Evolutionary conservation across 2,113 vertebrate genomes (phyloP), one percentile per base, ranked within the genome.

Genomic region (Panurus biarmicus): DNA sequence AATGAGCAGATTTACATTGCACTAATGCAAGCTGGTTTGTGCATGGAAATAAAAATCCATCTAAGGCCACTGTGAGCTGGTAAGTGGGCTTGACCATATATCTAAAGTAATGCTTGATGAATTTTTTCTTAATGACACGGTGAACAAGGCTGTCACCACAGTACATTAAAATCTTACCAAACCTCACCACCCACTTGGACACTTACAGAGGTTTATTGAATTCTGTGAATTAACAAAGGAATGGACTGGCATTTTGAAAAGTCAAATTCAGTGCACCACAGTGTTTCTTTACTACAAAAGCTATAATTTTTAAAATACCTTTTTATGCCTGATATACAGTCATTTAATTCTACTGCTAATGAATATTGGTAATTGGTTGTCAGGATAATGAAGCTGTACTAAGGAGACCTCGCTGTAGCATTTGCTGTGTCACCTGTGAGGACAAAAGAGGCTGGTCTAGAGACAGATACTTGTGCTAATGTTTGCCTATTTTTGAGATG

Each of bases 81-180:
- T 75, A 89, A 92, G 61, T 75, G 45, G 70, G 33, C 57, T 85
- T 91, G 65, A 64, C 47, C 16, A 24, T 85, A 28, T 57, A 76
- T 75, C 93, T 77, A 44, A 90, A 95, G 33, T 47, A 81, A 28
- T 89, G 36, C 10, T 87, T 92, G 64, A 85, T 94, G 91, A 88
- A 11, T 91, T 86, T 85, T 62, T 94, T 65, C 60, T 64, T 76
- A 60, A 87, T 88, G 91, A 54, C 28, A 76, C 3, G 11, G 42
- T 33, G 31, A 86, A 42, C 19, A 60, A 54, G 47, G 22, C 36
- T 72, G 57, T 79, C 47, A 64, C 25, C 67, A 12, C 7, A 75
- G 28, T 25, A 31, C 33, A 54, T 80, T 57, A 77, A 64, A 95
- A 70, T 54, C 71, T 58, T 36, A 23, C 38, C 29, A 78, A 53